Base-by-base conservation (phyloP, 2,888 invertebrate species). In the Plemyria rubiginata region DNA sequence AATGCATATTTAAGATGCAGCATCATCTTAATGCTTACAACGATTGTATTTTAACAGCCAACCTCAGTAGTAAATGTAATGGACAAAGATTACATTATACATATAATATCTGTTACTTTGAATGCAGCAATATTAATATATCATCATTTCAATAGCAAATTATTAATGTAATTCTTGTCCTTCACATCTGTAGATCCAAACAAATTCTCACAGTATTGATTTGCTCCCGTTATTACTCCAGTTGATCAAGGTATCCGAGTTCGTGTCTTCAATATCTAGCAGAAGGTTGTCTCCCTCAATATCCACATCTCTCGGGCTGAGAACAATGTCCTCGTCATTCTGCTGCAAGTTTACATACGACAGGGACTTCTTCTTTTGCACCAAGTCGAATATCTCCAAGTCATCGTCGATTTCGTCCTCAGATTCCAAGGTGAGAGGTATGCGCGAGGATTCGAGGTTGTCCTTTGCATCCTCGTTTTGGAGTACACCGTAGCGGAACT, bases 381-480 rank as follows among this genome's bases (percentile, higher is more conserved):
- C 90, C 36, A 93, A 73, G 68, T 93, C 93, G 68, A 93, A 93
- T 73, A 93, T 92, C 69, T 93, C 93, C 29, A 93, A 71, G 60
- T 93, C 93, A 36, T 92, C 93, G 53, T 93, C 93, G 7, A 92
- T 90, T 36, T 92, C 92, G 2, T 93, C 93, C 53, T 93, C 93
- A 0, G 93, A 92, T 51, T 93, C 92, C 87, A 92, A 88, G 0
- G 92, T 92, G 2, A 93, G 74, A 0, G 93, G 93, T 40, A 93
- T 81, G 58, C 88, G 76, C 13, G 93, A 88, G 4, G 92, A 74
- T 74, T 93, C 93, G 41, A 91, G 67, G 65, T 89, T 92, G 66
- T 90, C 91, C 45, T 87, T 81, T 22, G 85, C 76, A 61, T 93
- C 93, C 52, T 92, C 91, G 0, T 93, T 90, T 55, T 90, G 84